Percentiles rank a stretch among this genome's conserved stretches.
Conservation (phyloP, 2,797 vertebrate genomes). For the Parambassis ranga region DNA sequence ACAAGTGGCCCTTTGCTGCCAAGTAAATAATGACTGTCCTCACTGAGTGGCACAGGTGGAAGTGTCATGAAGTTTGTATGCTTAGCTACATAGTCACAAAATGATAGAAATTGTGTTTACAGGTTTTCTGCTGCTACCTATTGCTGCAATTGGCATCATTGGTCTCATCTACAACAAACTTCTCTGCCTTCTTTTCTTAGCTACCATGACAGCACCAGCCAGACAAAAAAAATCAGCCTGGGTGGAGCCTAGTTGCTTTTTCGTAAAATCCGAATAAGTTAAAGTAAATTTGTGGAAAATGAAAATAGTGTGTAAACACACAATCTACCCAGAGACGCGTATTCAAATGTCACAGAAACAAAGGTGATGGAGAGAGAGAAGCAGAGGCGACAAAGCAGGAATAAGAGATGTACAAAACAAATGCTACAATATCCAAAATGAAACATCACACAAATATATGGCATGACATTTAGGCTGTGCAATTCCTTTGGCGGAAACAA, state of each 20-base stretch:
- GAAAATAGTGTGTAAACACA: neutral
- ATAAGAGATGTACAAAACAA: neutral
- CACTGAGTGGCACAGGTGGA: neutral
- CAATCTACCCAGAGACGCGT: neutral
- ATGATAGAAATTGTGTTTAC: no score
- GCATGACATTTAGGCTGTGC: conserved; percentile 40
- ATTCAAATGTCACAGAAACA: neutral
- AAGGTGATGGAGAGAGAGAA: neutral
- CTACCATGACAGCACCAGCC: no score
- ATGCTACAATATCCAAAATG: neutral
- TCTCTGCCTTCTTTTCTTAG: no score
- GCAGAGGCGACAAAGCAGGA: neutral
- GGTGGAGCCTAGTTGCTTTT: neutral
- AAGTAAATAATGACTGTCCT: neutral
- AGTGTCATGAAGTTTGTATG: neutral
- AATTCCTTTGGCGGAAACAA: conserved; percentile 1
- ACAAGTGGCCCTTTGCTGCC: neutral
- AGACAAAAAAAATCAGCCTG: no score
- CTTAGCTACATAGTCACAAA: neutral
- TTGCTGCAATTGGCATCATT: no score
- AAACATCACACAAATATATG: conserved; percentile 6
- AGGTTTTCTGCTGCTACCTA: no score
- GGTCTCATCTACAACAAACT: no score
- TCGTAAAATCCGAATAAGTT: neutral
- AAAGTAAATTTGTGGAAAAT: neutral